phyloP scores from a whole-genome alignment of 2,797 vertebrate genomes.

The Anas acuta region DNA sequence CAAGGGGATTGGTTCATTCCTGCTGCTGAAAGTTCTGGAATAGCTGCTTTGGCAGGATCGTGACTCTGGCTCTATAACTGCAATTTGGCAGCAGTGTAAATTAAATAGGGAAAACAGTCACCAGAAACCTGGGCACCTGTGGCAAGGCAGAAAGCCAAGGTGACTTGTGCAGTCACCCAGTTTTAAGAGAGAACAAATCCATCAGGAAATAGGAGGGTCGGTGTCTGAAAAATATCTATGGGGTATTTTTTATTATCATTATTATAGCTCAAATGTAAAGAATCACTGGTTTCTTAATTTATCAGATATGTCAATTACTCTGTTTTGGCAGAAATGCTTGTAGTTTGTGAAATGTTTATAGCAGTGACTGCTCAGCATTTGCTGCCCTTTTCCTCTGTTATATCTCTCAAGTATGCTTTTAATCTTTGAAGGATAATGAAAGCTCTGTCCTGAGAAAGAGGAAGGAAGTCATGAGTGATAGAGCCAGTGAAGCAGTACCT shows the following conservation, averaged over 20 bases:
- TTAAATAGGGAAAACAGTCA: constrained; percentile 34
- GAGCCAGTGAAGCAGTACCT: neutral
- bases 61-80: neutral
- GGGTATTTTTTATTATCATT: neutral
- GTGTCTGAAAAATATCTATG: neutral
- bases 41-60: neutral
- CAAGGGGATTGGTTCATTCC: neutral
- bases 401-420: constrained; percentile 9
- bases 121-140: neutral
- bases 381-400: constrained; percentile 9
- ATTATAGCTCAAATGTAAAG: neutral
- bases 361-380: neutral
- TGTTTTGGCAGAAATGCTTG: neutral
- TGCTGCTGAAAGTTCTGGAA: neutral
- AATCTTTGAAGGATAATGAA: constrained; percentile 31
- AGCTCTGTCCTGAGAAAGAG: neutral
- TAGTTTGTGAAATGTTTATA: neutral
- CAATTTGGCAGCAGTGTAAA: constrained; percentile 23
- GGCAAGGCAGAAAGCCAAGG: constrained; percentile 10
- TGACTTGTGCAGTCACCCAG: neutral
- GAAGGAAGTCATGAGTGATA: neutral
- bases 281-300: neutral
- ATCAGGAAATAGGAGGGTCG: neutral
- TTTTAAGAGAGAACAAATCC: neutral
- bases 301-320: neutral